Evolutionary conservation across 1,140 invertebrate species (phyloP).

Genomic region (Capitella teleta): DNA sequence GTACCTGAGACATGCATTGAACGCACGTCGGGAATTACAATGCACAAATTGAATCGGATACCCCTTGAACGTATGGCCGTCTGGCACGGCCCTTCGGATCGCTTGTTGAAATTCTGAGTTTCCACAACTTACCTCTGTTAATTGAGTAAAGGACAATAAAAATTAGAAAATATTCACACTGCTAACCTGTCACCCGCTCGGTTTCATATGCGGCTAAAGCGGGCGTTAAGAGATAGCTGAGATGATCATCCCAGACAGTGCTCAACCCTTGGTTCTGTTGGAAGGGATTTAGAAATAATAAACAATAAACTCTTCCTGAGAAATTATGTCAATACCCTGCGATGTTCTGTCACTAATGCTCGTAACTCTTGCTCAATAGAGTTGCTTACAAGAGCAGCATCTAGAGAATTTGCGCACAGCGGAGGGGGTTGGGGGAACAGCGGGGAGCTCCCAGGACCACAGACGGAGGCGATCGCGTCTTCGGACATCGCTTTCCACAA

Average conservation of each 20-base stretch:
- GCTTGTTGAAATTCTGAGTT: constrained; percentile 43
- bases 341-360: constrained; percentile 29
- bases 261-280: constrained; percentile 34
- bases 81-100: constrained; percentile 35
- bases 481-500: constrained; percentile 42
- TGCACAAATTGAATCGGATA: constrained; percentile 43
- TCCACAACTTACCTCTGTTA: constrained; percentile 28
- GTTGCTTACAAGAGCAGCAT: constrained; percentile 29
- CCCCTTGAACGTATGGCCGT: constrained; percentile 44
- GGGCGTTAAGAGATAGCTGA: constrained; percentile 37
- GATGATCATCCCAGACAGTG: constrained; percentile 39
- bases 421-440: constrained; percentile 32
- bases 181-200: constrained; percentile 31
- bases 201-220: constrained; percentile 41
- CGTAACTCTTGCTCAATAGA: constrained; percentile 37
- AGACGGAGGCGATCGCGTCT: constrained; percentile 37
- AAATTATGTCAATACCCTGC: constrained; percentile 31
- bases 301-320: too few relatives aligned
- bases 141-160: background rate
- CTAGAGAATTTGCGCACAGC: constrained; percentile 24
- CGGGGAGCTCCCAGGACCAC: constrained; percentile 19
- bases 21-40: constrained; percentile 34
- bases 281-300: too few relatives aligned
- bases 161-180: background rate
- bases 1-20: constrained; percentile 16